Evolutionary conservation across 2,888 invertebrate genomes (phyloP).

Genomic region (Dolomedes plantarius): DNA sequence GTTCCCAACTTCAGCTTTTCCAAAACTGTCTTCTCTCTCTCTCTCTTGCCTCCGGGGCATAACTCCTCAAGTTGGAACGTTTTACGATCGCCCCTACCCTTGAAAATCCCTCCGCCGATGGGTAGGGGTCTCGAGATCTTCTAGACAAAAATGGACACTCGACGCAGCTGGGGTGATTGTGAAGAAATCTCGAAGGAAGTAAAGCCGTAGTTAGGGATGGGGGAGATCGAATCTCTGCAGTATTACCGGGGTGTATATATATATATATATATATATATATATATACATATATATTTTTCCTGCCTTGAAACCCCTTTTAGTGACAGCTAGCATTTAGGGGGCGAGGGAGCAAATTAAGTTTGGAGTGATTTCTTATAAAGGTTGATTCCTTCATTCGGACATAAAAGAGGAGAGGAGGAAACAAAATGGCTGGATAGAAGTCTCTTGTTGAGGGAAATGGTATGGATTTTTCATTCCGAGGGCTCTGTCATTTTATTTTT

Average conservation of each 20-base stretch:
- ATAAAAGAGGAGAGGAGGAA: too few species aligned
- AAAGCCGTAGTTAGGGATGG: conserved; percentile 48
- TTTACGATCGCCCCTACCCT: conserved; percentile 47
- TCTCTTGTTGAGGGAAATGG: too few species aligned
- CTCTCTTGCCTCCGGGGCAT: conserved; percentile 37
- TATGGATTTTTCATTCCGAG: too few species aligned
- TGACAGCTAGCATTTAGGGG: conserved; percentile 54
- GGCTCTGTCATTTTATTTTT: too few species aligned
- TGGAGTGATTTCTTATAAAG: not conserved
- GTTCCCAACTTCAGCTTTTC: not conserved
- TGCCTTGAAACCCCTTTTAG: conserved; percentile 34
- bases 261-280: too few species aligned
- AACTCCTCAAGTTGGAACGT: conserved; percentile 47
- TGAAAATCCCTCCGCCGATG: not conserved
- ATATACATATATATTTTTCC: too few species aligned
- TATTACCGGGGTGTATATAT: conserved; percentile 17
- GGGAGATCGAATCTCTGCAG: conserved; percentile 52
- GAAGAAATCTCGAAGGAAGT: conserved; percentile 57
- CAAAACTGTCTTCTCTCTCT: not conserved
- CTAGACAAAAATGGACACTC: conserved; percentile 65
- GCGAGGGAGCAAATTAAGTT: conserved; percentile 32
- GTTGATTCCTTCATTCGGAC: not conserved
- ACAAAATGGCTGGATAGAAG: too few species aligned
- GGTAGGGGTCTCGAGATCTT: not conserved
- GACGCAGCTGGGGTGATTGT: conserved; percentile 60